A percentile compares a stretch with the other conserved stretches of the same genome.
Conservation (phyloP, 2,888 invertebrate genomes). For the Philaethria dido region DNA sequence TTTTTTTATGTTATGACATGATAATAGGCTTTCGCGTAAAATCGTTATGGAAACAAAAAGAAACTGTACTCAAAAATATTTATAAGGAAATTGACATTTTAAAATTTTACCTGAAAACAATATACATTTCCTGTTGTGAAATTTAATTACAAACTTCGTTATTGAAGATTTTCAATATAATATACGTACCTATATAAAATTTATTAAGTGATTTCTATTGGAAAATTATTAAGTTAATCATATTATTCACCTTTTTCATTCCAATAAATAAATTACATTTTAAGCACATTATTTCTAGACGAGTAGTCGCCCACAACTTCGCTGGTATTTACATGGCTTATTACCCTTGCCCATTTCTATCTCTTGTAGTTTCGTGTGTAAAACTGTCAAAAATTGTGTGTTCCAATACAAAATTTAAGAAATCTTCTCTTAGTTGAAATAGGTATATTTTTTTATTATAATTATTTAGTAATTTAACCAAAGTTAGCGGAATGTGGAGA, state of each 20-base stretch:
- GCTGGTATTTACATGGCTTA: no score
- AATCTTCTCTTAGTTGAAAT: no score
- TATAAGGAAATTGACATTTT: not conserved
- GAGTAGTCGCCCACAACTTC: no score
- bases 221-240: not conserved
- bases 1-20: not conserved
- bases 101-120: not conserved
- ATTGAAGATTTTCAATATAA: not conserved
- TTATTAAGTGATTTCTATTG: not conserved
- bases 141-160: slow-evolving; percentile 6
- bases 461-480: no score
- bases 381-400: no score
- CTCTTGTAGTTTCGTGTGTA: no score
- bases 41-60: slow-evolving; percentile 4
- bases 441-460: no score
- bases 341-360: no score
- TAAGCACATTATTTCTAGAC: no score
- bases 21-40: not conserved
- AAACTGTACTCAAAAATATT: not conserved
- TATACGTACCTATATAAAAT: not conserved
- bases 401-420: no score
- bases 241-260: not conserved
- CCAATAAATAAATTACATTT: no score
- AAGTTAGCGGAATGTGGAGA: no score
- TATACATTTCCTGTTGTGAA: not conserved